Conservation (phyloP, 2,797 vertebrate species). For the Trachurus trachurus region DNA sequence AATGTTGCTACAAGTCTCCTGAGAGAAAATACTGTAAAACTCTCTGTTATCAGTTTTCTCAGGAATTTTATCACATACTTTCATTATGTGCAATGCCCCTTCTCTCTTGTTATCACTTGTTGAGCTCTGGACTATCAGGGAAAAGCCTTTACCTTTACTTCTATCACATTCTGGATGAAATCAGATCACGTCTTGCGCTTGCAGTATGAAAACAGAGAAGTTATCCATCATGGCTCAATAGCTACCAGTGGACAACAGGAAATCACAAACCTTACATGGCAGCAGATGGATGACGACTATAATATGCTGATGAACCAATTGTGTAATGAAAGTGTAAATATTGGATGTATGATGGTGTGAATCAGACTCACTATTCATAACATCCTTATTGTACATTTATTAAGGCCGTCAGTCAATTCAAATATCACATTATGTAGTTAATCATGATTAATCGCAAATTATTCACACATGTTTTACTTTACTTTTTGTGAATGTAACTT, state of each 20-base stretch:
- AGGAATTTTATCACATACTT: slow-evolving; percentile 13
- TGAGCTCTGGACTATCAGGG: not conserved
- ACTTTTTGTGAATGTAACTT: too few species aligned
- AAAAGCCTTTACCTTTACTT: not conserved
- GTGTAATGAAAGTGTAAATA: not conserved
- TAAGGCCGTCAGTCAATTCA: too few species aligned
- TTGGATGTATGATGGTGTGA: not conserved
- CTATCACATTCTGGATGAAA: not conserved
- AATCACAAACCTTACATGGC: not conserved
- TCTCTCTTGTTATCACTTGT: not conserved
- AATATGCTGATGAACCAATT: not conserved
- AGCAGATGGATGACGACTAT: not conserved
- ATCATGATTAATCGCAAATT: too few species aligned
- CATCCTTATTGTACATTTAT: too few species aligned
- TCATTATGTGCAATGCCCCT: not conserved
- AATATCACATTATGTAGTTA: too few species aligned
- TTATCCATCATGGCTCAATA: not conserved
- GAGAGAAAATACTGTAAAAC: not conserved
- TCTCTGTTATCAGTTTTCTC: not conserved
- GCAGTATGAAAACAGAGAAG: not conserved
- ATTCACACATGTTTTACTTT: too few species aligned
- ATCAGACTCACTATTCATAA: not conserved
- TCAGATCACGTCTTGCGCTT: not conserved
- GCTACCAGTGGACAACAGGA: not conserved
- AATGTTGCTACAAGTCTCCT: not conserved